phyloP scores from a whole-genome alignment of 2,113 vertebrate species.

The Psammodynastes pulverulentus region DNA sequence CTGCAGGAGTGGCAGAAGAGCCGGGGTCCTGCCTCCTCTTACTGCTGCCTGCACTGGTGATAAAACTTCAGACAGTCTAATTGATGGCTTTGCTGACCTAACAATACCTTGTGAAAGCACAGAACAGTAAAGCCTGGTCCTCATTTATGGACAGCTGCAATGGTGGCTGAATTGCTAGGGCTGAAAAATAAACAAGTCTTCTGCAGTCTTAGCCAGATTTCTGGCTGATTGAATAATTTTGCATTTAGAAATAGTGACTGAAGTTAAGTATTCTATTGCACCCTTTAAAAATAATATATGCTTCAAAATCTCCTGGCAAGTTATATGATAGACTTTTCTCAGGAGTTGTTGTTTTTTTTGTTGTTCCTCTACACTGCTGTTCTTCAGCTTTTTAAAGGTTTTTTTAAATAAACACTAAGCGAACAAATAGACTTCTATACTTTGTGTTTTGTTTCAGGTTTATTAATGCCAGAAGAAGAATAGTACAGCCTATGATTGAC shows the following conservation, averaged over 20 bases:
- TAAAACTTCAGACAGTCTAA: slow-evolving; percentile 99
- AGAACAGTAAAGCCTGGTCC: slow-evolving; percentile 88
- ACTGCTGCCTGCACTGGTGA: slow-evolving; percentile 92
- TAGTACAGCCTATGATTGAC: slow-evolving; percentile 99
- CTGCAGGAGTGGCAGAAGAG: slow-evolving; percentile 82
- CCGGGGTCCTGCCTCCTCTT: slow-evolving; percentile 87
- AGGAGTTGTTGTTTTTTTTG: neutral
- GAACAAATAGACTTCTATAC: slow-evolving; percentile 62
- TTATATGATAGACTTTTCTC: slow-evolving; percentile 28
- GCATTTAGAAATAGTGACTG: slow-evolving; percentile 16
- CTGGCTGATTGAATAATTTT: slow-evolving; percentile 47
- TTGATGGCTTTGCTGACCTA: slow-evolving; percentile 99
- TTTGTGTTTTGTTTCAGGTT: slow-evolving; percentile 87
- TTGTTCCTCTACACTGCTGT: neutral
- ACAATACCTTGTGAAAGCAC: slow-evolving; percentile 96
- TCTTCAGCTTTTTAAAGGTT: slow-evolving; percentile 6
- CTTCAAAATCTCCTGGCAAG: neutral
- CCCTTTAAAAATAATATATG: neutral
- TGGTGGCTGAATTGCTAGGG: slow-evolving; percentile 77
- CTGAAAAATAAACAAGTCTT: slow-evolving; percentile 69
- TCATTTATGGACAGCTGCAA: slow-evolving; percentile 98
- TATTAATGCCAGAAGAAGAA: slow-evolving; percentile 99
- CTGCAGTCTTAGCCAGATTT: slow-evolving; percentile 71
- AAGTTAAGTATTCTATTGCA: slow-evolving; percentile 18
- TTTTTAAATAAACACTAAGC: slow-evolving; percentile 42